A percentile compares a stretch with the other conserved stretches of the same genome.
These are phyloP conservation scores for Periphyllus acericola DNA, from an alignment of 2,888 invertebrate species.

Conservation along the genomic window DNA sequence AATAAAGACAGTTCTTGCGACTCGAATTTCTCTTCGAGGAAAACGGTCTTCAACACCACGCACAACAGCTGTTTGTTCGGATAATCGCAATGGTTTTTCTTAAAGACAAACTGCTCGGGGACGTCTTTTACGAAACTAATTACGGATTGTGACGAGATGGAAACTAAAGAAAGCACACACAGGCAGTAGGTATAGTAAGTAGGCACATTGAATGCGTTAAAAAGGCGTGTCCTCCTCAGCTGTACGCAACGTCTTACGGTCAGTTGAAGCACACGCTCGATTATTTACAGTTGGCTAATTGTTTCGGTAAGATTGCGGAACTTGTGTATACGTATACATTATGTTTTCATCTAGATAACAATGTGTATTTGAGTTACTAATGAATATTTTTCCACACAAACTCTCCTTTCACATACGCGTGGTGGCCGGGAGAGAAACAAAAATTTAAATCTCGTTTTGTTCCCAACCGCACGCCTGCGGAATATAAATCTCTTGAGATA, in stretches of 20 bases:
- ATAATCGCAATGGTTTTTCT: not conserved
- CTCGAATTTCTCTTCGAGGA: conserved; percentile 49
- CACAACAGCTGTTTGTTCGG: not conserved
- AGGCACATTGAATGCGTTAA: conserved; percentile 47
- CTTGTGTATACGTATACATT: not conserved
- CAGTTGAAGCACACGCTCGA: conserved; percentile 50
- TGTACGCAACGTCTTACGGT: conserved; percentile 25
- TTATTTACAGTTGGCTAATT: conserved; percentile 47
- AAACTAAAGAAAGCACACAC: conserved; percentile 50
- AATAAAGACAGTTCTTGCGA: conserved; percentile 54
- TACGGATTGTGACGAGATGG: conserved; percentile 58
- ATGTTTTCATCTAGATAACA: conserved; percentile 56
- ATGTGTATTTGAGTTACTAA: not conserved
- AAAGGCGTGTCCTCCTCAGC: conserved; percentile 20
- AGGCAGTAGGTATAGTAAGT: no score
- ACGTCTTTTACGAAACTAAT: conserved; percentile 58
- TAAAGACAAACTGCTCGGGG: conserved; percentile 22
- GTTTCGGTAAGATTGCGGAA: conserved; percentile 33
- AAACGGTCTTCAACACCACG: conserved; percentile 42
- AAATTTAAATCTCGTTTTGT: not conserved
- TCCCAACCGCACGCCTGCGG: not conserved
- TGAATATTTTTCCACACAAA: not conserved
- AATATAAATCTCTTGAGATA: not conserved
- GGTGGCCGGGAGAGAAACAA: not conserved
- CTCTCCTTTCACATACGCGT: not conserved